A percentile compares a stretch with the other conserved stretches of the same genome.
Evolutionary conservation across 2,797 vertebrate genomes (phyloP).

Genomic region (Takifugu rubripes): DNA sequence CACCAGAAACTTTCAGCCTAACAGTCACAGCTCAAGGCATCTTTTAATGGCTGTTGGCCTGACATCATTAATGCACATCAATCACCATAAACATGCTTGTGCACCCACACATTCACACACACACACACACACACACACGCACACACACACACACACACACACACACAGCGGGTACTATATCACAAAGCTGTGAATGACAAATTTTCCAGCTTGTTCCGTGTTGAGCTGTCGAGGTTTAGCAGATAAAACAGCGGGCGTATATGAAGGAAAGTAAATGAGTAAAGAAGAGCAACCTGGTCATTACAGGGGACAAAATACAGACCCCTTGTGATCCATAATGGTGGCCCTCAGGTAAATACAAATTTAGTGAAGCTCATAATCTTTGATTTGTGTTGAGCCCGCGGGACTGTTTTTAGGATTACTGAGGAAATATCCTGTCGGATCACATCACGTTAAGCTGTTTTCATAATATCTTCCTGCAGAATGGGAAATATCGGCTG

Average conservation of each 20-base stretch:
- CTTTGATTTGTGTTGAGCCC: background rate
- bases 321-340: background rate
- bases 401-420: slow-evolving; percentile 1
- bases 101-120: slow-evolving; percentile 23
- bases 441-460: too few relatives aligned
- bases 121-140: slow-evolving; percentile 11
- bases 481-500: too few relatives aligned
- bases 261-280: slow-evolving; percentile 12
- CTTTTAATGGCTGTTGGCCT: slow-evolving; percentile 61
- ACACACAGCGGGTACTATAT: slow-evolving; percentile 44
- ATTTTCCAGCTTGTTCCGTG: slow-evolving; percentile 37
- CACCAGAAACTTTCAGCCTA: slow-evolving; percentile 68
- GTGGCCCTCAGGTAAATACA: background rate
- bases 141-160: slow-evolving; percentile 2
- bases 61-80: slow-evolving; percentile 71
- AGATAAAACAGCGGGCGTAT: slow-evolving; percentile 11
- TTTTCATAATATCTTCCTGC: too few relatives aligned
- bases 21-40: slow-evolving; percentile 66
- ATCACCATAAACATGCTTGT: slow-evolving; percentile 56
- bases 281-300: background rate
- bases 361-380: background rate
- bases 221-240: slow-evolving; percentile 41
- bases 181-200: slow-evolving; percentile 56
- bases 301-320: slow-evolving; percentile 2
- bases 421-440: background rate